phyloP scores from a whole-genome alignment of 1,140 invertebrate genomes.

The Myzus persicae region DNA sequence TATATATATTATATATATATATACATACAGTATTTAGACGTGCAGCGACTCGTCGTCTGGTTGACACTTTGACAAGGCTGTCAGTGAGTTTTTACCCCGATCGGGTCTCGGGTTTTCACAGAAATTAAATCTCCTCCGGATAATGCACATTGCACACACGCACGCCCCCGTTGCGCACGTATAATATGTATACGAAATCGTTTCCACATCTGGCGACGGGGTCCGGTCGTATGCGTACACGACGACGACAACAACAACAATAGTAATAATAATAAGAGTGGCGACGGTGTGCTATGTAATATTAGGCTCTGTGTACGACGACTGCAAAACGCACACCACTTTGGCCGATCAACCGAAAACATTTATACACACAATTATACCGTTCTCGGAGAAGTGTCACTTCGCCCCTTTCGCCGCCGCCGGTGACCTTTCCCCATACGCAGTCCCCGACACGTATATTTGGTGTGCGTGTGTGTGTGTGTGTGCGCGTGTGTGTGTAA shows the following conservation, averaged over 20 bases:
- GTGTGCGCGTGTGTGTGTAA: neutral
- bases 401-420: neutral
- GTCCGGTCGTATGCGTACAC: neutral
- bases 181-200: neutral
- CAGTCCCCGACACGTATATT: neutral
- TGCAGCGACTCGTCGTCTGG: constrained; percentile 28
- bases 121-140: constrained; percentile 43
- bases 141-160: neutral
- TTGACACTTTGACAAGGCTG: constrained; percentile 55
- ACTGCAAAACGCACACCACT: neutral
- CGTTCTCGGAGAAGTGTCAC: constrained; percentile 38
- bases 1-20: neutral
- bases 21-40: neutral
- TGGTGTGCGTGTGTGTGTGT: neutral
- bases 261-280: neutral
- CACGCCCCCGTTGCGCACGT: neutral
- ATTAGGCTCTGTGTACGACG: neutral
- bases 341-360: constrained; percentile 52
- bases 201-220: constrained; percentile 42
- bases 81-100: constrained; percentile 51
- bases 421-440: neutral
- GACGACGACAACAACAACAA: neutral
- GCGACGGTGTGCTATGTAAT: neutral
- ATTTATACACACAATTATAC: constrained; percentile 36
- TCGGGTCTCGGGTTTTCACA: constrained; percentile 45